Base-by-base conservation (phyloP, 2,113 vertebrate genomes). In the Rafetus swinhoei region DNA sequence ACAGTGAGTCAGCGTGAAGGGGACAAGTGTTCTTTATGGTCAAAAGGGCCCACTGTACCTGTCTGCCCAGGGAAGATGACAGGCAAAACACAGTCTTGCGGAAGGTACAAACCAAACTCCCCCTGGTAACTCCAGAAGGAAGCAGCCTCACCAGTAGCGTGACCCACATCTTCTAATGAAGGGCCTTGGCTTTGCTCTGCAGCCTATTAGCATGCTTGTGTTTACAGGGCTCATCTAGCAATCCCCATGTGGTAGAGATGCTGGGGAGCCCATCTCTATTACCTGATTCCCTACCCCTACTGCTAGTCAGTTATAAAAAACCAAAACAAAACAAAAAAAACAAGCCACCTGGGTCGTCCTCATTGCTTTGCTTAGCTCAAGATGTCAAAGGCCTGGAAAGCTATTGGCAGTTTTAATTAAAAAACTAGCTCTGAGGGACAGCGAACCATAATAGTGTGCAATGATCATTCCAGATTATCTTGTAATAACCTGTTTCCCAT, bases 331-430 rank as follows among this genome's bases (percentile, higher is more conserved):
- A 5, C 45, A 84, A 86, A 32, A 39, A 39, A 52, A 85, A 14
- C 10, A 86, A 88, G 45, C 59, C 59, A 86, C 89, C 14, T 62
- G 80, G 87, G 85, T 50, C 59, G 39, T 45, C 39, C 54, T 86
- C 72, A 11, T 81, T 91, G 35, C 45, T 94, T 93, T 90, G 62
- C 79, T 95, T 92, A 86, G 81, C 69, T 77, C 65, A 84, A 87
- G 25, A 92, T 94, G 62, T 88, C 88, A 94, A 94, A 94, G 77
- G 57, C 21, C 74, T 74, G 85, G 86, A 84, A 93, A 93, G 65
- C 54, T 86, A 93, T 82, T 88, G 95, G 89, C 92, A 95, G 83
- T 83, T 95, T 94, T 93, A 93, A 91, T 94, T 93, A 95, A 96
- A 45, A 93, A 39, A 83, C 83, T 85, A 94, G 91, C 82, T 94